phyloP scores from a whole-genome alignment of 2,797 vertebrate species.

The Enteromius radiatus region DNA sequence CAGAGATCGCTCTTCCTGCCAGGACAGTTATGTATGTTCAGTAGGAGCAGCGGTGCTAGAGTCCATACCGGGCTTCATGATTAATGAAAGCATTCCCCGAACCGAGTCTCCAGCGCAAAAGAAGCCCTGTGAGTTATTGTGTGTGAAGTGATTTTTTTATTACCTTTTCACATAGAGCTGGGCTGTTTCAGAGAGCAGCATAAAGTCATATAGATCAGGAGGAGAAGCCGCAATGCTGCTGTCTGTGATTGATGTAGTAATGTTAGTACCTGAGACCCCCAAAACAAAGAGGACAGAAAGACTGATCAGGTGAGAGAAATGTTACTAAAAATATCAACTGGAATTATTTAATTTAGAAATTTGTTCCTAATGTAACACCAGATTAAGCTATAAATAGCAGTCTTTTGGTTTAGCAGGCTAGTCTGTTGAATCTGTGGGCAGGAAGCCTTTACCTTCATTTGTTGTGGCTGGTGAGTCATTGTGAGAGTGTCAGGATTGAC shows the following conservation, averaged over 20 bases:
- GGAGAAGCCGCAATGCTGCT: constrained; percentile 21
- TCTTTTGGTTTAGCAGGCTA: background rate
- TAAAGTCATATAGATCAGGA: constrained; percentile 57
- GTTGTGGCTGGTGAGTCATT: constrained; percentile 43
- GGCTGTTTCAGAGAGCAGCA: constrained; percentile 51
- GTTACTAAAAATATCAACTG: background rate
- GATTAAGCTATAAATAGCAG: background rate
- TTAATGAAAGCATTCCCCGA: constrained; percentile 61
- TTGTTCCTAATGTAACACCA: background rate
- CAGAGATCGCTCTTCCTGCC: constrained; percentile 65
- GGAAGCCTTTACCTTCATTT: constrained; percentile 26
- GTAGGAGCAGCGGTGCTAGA: constrained; percentile 48
- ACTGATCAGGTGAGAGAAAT: background rate
- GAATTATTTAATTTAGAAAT: constrained; percentile 5
- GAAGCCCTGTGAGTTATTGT: constrained; percentile 62
- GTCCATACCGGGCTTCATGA: constrained; percentile 47
- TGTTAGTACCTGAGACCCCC: background rate
- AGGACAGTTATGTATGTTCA: constrained; percentile 59
- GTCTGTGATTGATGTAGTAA: constrained; percentile 46
- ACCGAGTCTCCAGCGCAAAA: constrained; percentile 50
- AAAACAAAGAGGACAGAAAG: constrained; percentile 23
- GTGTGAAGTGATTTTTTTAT: constrained; percentile 66
- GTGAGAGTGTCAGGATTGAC: constrained; percentile 48
- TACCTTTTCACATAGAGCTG: constrained; percentile 54
- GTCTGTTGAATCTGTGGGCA: constrained; percentile 23